These are phyloP conservation scores for Pollicipes pollicipes DNA, from an alignment of 1,140 invertebrate genomes.

Conservation along the genomic window DNA sequence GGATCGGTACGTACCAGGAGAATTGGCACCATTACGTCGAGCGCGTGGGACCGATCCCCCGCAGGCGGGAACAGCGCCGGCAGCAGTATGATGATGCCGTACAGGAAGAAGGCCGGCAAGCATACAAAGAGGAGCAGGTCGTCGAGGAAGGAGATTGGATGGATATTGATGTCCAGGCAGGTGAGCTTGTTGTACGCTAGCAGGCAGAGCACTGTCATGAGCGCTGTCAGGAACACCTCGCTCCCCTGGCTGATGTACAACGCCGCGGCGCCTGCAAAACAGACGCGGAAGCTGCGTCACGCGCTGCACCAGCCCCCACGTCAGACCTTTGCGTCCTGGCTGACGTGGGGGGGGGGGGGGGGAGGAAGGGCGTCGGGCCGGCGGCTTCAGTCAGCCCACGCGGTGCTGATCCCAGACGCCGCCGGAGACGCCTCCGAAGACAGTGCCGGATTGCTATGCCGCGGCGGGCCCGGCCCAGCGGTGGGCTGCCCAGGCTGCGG, in stretches of 20 bases:
- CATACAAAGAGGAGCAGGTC: slow-evolving; percentile 49
- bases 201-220: slow-evolving; percentile 4
- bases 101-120: slow-evolving; percentile 50
- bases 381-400: too few relatives aligned
- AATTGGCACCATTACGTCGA: slow-evolving; percentile 32
- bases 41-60: slow-evolving; percentile 28
- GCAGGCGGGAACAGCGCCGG: slow-evolving; percentile 33
- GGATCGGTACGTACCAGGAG: not conserved
- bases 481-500: too few relatives aligned
- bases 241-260: not conserved
- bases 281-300: too few relatives aligned
- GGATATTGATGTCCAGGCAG: slow-evolving; percentile 42
- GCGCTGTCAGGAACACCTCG: not conserved
- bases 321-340: too few relatives aligned
- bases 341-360: too few relatives aligned
- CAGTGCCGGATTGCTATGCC: too few relatives aligned
- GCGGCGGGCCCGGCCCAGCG: too few relatives aligned
- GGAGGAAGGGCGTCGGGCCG: too few relatives aligned
- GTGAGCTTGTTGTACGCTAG: slow-evolving; percentile 34
- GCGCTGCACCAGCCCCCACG: too few relatives aligned
- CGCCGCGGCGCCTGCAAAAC: not conserved
- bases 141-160: slow-evolving; percentile 45
- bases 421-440: too few relatives aligned
- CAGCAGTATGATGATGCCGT: slow-evolving; percentile 42
- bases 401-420: too few relatives aligned